Percentiles rank a stretch among this genome's conserved stretches.
Conservation (phyloP, 2,113 vertebrate species). For the Gallinago undulata region DNA sequence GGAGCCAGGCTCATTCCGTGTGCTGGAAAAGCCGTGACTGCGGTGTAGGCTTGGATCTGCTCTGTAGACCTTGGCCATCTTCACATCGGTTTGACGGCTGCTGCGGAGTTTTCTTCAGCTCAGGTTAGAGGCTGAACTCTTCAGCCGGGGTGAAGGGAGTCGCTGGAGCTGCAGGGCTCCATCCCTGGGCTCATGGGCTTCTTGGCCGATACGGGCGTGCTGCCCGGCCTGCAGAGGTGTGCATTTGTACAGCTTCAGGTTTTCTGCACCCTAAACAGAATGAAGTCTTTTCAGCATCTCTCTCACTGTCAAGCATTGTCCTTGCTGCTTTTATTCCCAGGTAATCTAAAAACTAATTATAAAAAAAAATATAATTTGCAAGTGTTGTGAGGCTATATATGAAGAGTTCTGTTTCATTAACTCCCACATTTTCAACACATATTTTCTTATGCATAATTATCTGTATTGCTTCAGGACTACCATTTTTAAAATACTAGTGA, state of each 20-base stretch:
- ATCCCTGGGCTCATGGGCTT: neutral
- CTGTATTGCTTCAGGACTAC: constrained; percentile 31
- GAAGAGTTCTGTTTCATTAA: constrained; percentile 62
- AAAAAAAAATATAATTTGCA: constrained; percentile 9
- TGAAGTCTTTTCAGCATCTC: neutral
- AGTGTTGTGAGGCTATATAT: constrained; percentile 31
- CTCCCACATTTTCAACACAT: constrained; percentile 41
- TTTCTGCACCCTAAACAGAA: neutral
- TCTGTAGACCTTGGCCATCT: neutral
- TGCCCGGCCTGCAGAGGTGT: neutral
- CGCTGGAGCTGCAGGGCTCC: neutral
- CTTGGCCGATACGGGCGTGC: neutral
- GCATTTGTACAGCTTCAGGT: neutral
- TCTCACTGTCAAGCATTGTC: neutral
- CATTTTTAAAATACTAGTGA: constrained; percentile 18
- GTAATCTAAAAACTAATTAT: constrained; percentile 64
- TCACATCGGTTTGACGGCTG: neutral
- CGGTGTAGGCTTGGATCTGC: neutral
- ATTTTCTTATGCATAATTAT: constrained; percentile 49
- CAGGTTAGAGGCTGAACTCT: neutral
- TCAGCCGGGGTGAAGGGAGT: neutral
- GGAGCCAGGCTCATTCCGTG: neutral
- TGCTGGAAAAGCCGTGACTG: neutral
- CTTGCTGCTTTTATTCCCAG: constrained; percentile 37
- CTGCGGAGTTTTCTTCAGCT: neutral